These are phyloP conservation scores for Chelon auratus DNA, from an alignment of 2,797 vertebrate species.

Conservation along the genomic window DNA sequence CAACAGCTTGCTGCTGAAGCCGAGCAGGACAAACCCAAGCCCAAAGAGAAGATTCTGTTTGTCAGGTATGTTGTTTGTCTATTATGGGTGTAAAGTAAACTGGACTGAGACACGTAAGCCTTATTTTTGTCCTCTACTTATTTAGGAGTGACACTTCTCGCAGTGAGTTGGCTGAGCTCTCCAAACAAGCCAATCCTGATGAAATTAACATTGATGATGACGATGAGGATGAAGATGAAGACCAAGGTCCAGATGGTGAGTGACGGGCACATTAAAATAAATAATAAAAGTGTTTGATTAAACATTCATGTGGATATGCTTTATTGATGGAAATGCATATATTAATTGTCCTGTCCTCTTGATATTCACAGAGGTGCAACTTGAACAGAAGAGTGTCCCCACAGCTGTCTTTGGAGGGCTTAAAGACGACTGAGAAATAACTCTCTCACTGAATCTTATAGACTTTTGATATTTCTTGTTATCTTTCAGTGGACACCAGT, in stretches of 20 bases:
- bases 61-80: slow-evolving; percentile 85
- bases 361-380: slow-evolving; percentile 87
- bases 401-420: slow-evolving; percentile 93
- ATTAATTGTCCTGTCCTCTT: slow-evolving; percentile 18
- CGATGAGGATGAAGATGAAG: slow-evolving; percentile 83
- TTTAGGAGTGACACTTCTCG: slow-evolving; percentile 92
- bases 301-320: not conserved
- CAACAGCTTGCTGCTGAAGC: slow-evolving; percentile 91
- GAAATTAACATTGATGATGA: slow-evolving; percentile 93
- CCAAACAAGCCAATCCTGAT: slow-evolving; percentile 92
- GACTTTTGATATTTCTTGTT: slow-evolving; percentile 11
- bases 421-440: slow-evolving; percentile 79
- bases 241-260: slow-evolving; percentile 91
- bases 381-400: slow-evolving; percentile 93
- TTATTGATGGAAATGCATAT: slow-evolving; percentile 13
- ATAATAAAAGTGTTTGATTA: not conserved
- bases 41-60: slow-evolving; percentile 94
- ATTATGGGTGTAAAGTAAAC: not conserved
- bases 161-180: slow-evolving; percentile 89
- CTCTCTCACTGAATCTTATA: not conserved
- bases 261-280: not conserved
- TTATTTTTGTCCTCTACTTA: slow-evolving; percentile 1
- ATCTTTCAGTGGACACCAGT: slow-evolving; percentile 3
- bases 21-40: slow-evolving; percentile 88
- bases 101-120: not conserved